A percentile compares a stretch with the other conserved stretches of the same genome.
Evolutionary conservation across 2,113 vertebrate species (phyloP).

Genomic region (Dermatemys mawii): DNA sequence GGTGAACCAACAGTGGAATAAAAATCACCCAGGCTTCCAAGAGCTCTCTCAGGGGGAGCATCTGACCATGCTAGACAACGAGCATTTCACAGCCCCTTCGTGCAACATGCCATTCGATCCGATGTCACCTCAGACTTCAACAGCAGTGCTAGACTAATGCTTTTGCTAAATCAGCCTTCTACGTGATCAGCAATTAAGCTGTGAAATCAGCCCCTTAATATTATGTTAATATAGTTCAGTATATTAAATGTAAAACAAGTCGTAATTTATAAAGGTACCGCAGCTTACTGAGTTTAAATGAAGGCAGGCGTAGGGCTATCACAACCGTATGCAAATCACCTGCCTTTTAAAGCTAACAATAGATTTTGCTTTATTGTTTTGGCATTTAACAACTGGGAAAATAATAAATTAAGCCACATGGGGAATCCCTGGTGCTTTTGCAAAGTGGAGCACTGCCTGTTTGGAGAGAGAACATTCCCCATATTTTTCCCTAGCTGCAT

Average conservation of each 20-base stretch:
- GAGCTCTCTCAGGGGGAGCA: not conserved
- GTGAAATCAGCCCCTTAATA: slow-evolving; percentile 73
- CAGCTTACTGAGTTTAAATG: slow-evolving; percentile 55
- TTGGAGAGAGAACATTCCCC: slow-evolving; percentile 21
- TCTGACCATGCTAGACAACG: not conserved
- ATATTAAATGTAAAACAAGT: slow-evolving; percentile 73
- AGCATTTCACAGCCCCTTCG: slow-evolving; percentile 31
- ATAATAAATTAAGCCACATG: slow-evolving; percentile 68
- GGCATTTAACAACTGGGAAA: slow-evolving; percentile 75
- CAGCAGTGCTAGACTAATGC: slow-evolving; percentile 1
- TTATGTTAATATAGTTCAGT: slow-evolving; percentile 74
- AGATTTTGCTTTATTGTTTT: slow-evolving; percentile 72
- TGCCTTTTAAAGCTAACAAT: slow-evolving; percentile 57
- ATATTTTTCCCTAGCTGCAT: slow-evolving; percentile 37
- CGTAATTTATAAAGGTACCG: slow-evolving; percentile 56
- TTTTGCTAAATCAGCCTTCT: slow-evolving; percentile 48
- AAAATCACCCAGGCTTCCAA: not conserved
- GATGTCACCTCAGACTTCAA: not conserved
- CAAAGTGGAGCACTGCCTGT: slow-evolving; percentile 43
- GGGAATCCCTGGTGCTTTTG: slow-evolving; percentile 60
- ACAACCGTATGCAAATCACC: slow-evolving; percentile 62
- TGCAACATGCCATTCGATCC: slow-evolving; percentile 45
- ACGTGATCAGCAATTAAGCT: slow-evolving; percentile 67
- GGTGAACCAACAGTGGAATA: not conserved
- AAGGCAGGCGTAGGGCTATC: slow-evolving; percentile 63